Percentiles rank a stretch among this genome's conserved stretches.
phyloP scores from a whole-genome alignment of 2,888 invertebrate genomes.

The Cheilosia vulpina region DNA sequence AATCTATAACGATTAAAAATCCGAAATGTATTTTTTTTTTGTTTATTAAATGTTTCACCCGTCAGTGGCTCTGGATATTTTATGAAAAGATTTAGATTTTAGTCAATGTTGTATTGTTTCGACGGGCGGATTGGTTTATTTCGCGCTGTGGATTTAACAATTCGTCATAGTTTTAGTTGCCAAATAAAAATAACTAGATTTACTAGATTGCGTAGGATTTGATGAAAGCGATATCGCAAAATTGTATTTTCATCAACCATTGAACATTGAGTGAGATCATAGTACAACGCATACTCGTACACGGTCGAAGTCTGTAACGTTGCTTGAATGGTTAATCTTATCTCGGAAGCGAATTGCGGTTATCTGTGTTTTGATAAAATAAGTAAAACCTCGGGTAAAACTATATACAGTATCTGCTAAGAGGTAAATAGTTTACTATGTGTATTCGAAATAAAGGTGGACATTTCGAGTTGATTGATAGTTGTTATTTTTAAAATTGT shows the following conservation, averaged over 20 bases:
- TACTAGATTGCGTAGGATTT: conserved; percentile 20
- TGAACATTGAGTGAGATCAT: conserved; percentile 18
- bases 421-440: no score
- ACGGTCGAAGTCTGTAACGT: not conserved
- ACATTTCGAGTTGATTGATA: no score
- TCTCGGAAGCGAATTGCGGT: conserved; percentile 31
- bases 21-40: not conserved
- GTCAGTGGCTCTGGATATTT: conserved; percentile 36
- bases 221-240: conserved; percentile 10
- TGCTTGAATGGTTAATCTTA: conserved; percentile 46
- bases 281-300: not conserved
- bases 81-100: conserved; percentile 14
- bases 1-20: conserved; percentile 30
- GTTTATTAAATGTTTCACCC: conserved; percentile 1
- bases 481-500: no score
- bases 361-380: conserved; percentile 30
- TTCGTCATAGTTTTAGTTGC: conserved; percentile 11
- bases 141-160: not conserved
- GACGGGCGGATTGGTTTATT: conserved; percentile 36
- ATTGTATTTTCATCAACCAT: not conserved
- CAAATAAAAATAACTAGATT: conserved; percentile 14
- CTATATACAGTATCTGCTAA: no score
- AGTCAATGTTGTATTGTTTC: conserved; percentile 38
- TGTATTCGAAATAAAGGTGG: no score
- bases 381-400: not conserved